phyloP scores from a whole-genome alignment of 2,888 invertebrate genomes.

The Portevinia maculata region DNA sequence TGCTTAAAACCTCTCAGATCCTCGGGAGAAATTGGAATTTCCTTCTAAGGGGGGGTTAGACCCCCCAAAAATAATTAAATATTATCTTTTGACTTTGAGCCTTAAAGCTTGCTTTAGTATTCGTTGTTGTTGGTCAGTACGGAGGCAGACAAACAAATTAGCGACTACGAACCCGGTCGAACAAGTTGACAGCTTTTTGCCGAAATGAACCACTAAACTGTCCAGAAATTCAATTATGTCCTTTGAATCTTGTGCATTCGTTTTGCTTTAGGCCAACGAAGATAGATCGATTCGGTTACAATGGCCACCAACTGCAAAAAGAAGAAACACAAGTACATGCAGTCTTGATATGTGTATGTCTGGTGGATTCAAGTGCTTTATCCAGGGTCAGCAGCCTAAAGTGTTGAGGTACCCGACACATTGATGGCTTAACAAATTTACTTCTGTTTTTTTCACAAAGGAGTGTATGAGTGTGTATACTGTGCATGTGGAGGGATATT shows the following conservation, averaged over 20 bases:
- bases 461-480: background rate
- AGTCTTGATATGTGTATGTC: slow-evolving; percentile 1
- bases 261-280: slow-evolving; percentile 27
- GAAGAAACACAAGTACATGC: background rate
- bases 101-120: slow-evolving; percentile 28
- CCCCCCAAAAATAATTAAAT: slow-evolving; percentile 16
- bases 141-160: no score
- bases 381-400: slow-evolving; percentile 41
- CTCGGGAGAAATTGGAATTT: slow-evolving; percentile 54
- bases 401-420: slow-evolving; percentile 38
- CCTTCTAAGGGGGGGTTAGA: background rate
- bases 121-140: background rate
- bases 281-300: slow-evolving; percentile 65
- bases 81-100: slow-evolving; percentile 32
- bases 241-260: slow-evolving; percentile 20
- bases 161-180: no score
- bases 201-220: slow-evolving; percentile 64
- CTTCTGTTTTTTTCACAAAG: slow-evolving; percentile 9
- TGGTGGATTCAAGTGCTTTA: slow-evolving; percentile 31
- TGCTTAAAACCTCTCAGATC: slow-evolving; percentile 30
- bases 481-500: background rate
- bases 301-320: slow-evolving; percentile 55
- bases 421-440: slow-evolving; percentile 43
- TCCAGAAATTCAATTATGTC: slow-evolving; percentile 64
- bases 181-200: slow-evolving; percentile 3